Evolutionary conservation across 2,888 invertebrate genomes (phyloP), one percentile per base, ranked within the genome.

Genomic region (Tethea ocularis): DNA sequence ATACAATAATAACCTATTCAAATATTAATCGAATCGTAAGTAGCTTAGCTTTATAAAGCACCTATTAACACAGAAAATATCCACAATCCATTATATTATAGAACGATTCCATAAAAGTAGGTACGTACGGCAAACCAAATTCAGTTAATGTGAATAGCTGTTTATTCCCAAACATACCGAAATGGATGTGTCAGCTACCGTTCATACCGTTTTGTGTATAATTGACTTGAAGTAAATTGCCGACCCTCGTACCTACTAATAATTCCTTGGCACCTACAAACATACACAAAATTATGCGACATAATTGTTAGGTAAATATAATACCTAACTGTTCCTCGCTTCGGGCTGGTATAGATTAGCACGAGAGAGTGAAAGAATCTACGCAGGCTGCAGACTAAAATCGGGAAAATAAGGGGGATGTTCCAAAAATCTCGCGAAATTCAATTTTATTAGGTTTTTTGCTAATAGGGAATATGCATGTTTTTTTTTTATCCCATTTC

Each of bases 221-320:
- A 46, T 22, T 57, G 52, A 54, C 61, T 59, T 65, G 57, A 62
- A 64, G 68, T 70, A 66, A 67, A 67, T 68, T 63, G 63, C 62
- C 59, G 61, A 41, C 62, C 63, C 63, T 57, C 58, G 53, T 57
- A 26, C 6, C 0, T 26, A 64, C 63, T 55, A 20, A 24, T 68
- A 63, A 70, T 55, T 61, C 61, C 61, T 62, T 58, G 62, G 61
- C 52, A 36, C 61, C 66, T 72, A 68, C 67, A 66, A 59, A 73
- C 74, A 75, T 79, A 75, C 71, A 75, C 72, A 63, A 69, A 78
- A 77, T 77, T 77, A 77, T 72, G 69, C 71, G 71, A 66, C 68
- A 72, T 33, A 13, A 1, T 3, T 69, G 57, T 63, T 60, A n/a
- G n/a, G n/a, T n/a, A n/a, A n/a, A n/a, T n/a, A n/a, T n/a, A n/a